Evolutionary conservation across 2,797 vertebrate species (phyloP), one percentile per base, ranked within the genome.

Genomic region (Onychomys leucogaster): DNA sequence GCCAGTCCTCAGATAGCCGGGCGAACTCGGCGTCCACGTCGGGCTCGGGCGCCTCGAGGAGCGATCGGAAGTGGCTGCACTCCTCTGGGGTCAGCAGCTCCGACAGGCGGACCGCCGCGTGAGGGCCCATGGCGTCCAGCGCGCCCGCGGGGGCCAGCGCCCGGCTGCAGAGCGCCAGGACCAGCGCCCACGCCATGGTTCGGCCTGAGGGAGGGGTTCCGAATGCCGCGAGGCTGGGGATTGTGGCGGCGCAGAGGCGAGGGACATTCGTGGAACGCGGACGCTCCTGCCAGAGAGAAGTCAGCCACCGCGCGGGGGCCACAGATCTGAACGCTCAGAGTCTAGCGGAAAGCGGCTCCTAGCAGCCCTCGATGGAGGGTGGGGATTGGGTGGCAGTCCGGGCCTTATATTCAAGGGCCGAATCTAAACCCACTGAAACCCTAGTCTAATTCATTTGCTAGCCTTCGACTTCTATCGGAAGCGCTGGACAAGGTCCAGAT

Each of bases 31-130:
- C 46, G 25, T 97, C 97, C 77, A 94, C n/a, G 83, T 99, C 98
- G 80, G 99, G 98, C 10, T 99, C 98, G 0, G 98, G 98, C 9
- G 95, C 88, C n/a, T 96, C 97, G n/a, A 99, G 97, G 63, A 97
- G 95, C 0, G 34, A 25, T 90, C 98, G 98, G 34, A 99, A 99
- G 65, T 98, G 98, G 73, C 97, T 95, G 76, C 99, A 99, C 98
- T 99, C 99, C 0, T 94, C 91, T 0, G 95, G 80, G 2, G 99
- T 99, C 95, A 99, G 98, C 94, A 99, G 83, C 96, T 99, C 98
- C 2, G 98, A 98, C 63, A 99, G 97, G 55, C 99, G 99, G 84
- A 98, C 96, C 92, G 99, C 96, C 95, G 99, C 98, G 98, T 99
- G 99, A 1, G 71, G 96, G 0, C 99, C 98, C 13, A 99, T 97